phyloP scores from a whole-genome alignment of 2,113 vertebrate species.

The Bos javanicus region DNA sequence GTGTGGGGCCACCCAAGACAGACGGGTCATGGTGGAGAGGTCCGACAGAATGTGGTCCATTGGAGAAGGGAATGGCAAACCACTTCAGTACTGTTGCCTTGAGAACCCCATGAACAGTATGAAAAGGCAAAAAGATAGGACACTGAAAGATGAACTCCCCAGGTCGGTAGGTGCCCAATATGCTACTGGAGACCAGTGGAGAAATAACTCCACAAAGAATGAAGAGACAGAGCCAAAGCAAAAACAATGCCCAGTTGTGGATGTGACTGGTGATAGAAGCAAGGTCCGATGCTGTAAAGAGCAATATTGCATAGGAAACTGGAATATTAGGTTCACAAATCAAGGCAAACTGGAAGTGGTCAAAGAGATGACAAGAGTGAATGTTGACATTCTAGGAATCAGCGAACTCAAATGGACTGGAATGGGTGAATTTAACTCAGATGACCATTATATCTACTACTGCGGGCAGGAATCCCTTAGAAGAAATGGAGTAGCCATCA shows the following conservation, averaged over 20 bases:
- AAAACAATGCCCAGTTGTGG: not conserved
- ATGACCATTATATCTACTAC: not conserved
- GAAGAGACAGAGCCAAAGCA: not conserved
- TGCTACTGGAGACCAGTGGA: too few species aligned
- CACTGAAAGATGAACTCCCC: not conserved
- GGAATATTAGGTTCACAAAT: not conserved
- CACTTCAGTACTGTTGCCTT: not conserved
- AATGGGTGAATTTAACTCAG: not conserved
- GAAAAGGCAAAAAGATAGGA: not conserved
- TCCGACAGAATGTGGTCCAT: not conserved
- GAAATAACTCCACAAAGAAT: not conserved
- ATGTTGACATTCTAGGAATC: rapidly evolving
- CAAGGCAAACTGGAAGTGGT: not conserved
- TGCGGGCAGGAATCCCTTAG: not conserved
- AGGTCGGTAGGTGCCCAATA: not conserved
- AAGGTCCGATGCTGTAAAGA: not conserved
- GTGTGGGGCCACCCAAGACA: rapidly evolving
- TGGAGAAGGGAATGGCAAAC: not conserved
- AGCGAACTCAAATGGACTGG: not conserved
- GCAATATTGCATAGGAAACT: not conserved
- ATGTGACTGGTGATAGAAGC: not conserved
- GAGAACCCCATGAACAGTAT: not conserved
- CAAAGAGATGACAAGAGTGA: not conserved
- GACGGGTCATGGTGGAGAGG: rapidly evolving
- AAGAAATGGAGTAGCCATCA: not conserved